Evolutionary conservation across 2,113 vertebrate genomes (phyloP), one percentile per base, ranked within the genome.

Genomic region (Orcinus orca): DNA sequence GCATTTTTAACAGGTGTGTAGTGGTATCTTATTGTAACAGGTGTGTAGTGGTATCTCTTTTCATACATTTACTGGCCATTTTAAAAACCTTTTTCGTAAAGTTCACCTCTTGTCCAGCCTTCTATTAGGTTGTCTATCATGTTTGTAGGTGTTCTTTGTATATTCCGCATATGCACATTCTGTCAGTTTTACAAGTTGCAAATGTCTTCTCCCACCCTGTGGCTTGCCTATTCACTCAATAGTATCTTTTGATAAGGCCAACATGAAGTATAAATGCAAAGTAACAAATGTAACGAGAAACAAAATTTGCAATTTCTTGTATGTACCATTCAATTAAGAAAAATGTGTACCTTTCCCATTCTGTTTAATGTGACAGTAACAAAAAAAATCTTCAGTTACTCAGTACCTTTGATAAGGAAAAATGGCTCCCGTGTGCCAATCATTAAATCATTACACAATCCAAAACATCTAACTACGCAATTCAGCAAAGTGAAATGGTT

Each of bases 401-500:
- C 50, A 90, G 11, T 36, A 41, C 5, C 31, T 20, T 44, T 71
- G 55, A 53, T 31, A 86, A 93, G 36, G 29, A 94, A 89, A 82
- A 95, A 84, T 38, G 33, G 55, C n/a, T 95, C 33, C 36, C 23
- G 29, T 29, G 71, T 29, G 29, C 36, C 36, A 92, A 67, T 67
- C 62, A 77, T 14, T 70, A 85, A 41, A 82, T 60, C 29, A 65
- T 58, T 41, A 63, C 8, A 83, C 4, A 17, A 94, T 50, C 31
- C 13, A 67, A 92, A 94, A 92, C 31, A 67, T 38, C 47, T 89
- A 63, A 58, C 65, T 60, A 63, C 74, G 6, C 33, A 93, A 81
- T 47, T 90, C 47, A 84, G 58, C 29, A 71, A 50, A 86, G 29
- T 44, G 91, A 82, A 92, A 93, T 74, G 20, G 95, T 23, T 93